Conservation (phyloP, 2,797 vertebrate species). For the Galagoides demidoff region DNA sequence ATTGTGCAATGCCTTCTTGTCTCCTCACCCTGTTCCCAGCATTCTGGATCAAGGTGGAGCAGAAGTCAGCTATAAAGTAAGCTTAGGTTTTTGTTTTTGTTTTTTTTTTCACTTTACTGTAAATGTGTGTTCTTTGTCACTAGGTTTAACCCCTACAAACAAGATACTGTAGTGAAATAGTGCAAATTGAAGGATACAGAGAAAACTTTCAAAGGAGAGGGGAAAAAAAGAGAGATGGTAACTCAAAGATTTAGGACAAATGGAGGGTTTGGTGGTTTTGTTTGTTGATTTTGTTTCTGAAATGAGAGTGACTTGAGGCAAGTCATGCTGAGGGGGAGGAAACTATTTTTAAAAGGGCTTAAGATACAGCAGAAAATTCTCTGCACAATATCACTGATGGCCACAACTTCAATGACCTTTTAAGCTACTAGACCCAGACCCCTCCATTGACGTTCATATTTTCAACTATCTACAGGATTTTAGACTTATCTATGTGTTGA, state of each 20-base stretch:
- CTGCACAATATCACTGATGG: background rate
- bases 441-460: background rate
- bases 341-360: background rate
- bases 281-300: conserved; percentile 39
- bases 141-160: background rate
- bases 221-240: background rate
- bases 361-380: background rate
- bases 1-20: background rate
- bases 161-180: background rate
- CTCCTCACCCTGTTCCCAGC: background rate
- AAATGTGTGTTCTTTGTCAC: background rate
- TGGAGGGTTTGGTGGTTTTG: background rate
- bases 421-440: background rate
- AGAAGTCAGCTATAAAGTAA: background rate
- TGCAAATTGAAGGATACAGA: background rate
- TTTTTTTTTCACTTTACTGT: background rate
- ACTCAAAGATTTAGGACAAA: background rate
- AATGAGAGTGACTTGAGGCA: background rate
- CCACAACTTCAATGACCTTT: background rate
- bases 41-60: background rate
- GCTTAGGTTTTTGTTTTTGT: background rate
- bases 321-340: background rate
- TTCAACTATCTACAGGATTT: background rate
- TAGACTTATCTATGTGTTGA: background rate
- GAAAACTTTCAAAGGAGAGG: background rate